Evolutionary conservation across 2,113 vertebrate species (phyloP).

Genomic region (Saguinus midas): DNA sequence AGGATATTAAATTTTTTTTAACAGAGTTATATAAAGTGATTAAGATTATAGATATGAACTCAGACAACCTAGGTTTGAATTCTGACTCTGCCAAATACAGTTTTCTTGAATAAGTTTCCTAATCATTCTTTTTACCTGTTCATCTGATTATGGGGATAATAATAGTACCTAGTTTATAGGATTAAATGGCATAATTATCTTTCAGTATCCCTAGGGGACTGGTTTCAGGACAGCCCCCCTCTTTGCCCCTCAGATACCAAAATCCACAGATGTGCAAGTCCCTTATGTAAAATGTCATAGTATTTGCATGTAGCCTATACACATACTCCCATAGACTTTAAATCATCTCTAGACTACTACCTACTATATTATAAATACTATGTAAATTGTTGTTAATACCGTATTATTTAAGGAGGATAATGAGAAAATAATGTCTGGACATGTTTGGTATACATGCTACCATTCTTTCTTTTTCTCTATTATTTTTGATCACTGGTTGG

Average conservation of each 20-base stretch:
- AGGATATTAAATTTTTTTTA: not conserved
- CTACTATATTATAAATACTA: not conserved
- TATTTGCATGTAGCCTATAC: not conserved
- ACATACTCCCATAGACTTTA: not conserved
- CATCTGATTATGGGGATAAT: not conserved
- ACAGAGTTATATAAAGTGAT: not conserved
- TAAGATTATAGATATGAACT: not conserved
- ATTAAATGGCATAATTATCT: not conserved
- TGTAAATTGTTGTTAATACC: not conserved
- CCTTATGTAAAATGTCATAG: not conserved
- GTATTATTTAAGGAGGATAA: not conserved
- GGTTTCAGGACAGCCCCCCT: not conserved
- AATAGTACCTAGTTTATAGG: not conserved
- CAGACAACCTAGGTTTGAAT: not conserved
- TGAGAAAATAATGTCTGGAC: not conserved
- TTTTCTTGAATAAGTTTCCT: not conserved
- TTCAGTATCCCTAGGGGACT: not conserved
- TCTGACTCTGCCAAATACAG: not conserved
- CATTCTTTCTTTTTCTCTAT: not conserved
- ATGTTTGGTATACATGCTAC: not conserved
- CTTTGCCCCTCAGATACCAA: not conserved
- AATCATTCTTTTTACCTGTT: slow-evolving; percentile 20
- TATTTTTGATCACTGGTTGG: not conserved
- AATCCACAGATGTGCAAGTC: not conserved
- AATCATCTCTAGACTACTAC: not conserved